Base-by-base conservation (phyloP, 2,797 vertebrate genomes). In the Notolabrus celidotus region DNA sequence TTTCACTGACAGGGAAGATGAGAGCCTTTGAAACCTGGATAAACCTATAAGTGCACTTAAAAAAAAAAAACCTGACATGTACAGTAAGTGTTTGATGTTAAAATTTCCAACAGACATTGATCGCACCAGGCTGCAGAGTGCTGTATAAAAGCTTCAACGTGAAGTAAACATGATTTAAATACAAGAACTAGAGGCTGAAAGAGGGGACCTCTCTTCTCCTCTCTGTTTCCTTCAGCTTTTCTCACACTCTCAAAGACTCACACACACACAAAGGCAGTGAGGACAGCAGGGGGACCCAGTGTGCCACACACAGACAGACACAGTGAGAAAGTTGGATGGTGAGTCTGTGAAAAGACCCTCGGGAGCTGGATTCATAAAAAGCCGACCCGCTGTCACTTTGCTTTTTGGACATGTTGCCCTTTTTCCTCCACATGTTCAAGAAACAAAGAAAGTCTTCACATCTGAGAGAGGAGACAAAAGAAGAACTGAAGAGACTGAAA, bases 251-350 rank as follows among this genome's bases (percentile, higher is more conserved):
- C 25, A 22, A n/a, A 23, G 56, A 71, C 56, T 57, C 56, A 62
- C 45, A 43, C 31, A 51, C 19, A 79, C 53, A 75, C 20, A 51
- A 29, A 34, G 54, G 36, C 58, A 62, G 7, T 3, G 31, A 17
- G 31, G 58, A 58, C 84, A 80, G 85, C 75, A 86, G 83, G 75
- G 80, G 73, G 84, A 83, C 70, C 68, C 79, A 75, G 55, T 58
- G 66, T 71, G 53, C 73, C 77, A 61, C 75, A 71, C 23, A 59
- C 58, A 71, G 56, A 27, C 27, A 27, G 27, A 25, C 60, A 51
- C 46, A 25, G 55, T 25, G 52, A 46, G 14, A 45, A 50, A 52
- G 10, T 5, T 4, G 39, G 33, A 47, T 61, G 19, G 50, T 59
- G 45, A 12, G 53, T 45, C 52, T 38, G 34, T 69, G 66, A 83